Percentiles rank a stretch among this genome's conserved stretches.
Evolutionary conservation across 2,888 invertebrate genomes (phyloP).

Genomic region (Ochropleura plecta): DNA sequence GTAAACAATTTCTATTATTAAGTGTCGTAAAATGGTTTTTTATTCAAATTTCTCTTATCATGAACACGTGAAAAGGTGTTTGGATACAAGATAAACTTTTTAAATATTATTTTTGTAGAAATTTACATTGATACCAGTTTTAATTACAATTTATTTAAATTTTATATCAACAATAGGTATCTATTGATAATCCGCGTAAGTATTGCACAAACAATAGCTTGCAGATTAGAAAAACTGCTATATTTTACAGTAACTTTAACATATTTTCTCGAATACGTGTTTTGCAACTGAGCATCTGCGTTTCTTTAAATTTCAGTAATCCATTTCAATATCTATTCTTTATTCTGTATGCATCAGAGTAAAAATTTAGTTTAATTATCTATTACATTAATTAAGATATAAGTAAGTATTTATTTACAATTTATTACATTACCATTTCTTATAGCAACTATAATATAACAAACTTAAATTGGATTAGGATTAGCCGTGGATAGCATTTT

Average conservation of each 20-base stretch:
- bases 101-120: conserved; percentile 68
- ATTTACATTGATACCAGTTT: conserved; percentile 74
- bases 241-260: conserved; percentile 42
- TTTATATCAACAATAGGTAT: conserved; percentile 64
- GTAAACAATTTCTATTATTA: conserved; percentile 81
- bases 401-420: conserved; percentile 82
- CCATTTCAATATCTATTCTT: conserved; percentile 74
- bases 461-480: conserved; percentile 76
- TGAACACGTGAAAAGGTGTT: conserved; percentile 83
- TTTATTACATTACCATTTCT: conserved; percentile 79
- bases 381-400: conserved; percentile 63
- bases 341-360: conserved; percentile 70
- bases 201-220: conserved; percentile 38
- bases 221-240: conserved; percentile 48
- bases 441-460: conserved; percentile 75
- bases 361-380: conserved; percentile 72
- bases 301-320: conserved; percentile 62
- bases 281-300: conserved; percentile 27
- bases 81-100: conserved; percentile 65
- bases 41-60: conserved; percentile 75
- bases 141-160: conserved; percentile 70
- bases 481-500: conserved; percentile 69
- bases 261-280: conserved; percentile 40
- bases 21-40: conserved; percentile 76
- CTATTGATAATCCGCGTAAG: conserved; percentile 43